A percentile compares a stretch with the other conserved stretches of the same genome.
phyloP scores from a whole-genome alignment of 2,797 vertebrate species.

The Gila robusta region DNA sequence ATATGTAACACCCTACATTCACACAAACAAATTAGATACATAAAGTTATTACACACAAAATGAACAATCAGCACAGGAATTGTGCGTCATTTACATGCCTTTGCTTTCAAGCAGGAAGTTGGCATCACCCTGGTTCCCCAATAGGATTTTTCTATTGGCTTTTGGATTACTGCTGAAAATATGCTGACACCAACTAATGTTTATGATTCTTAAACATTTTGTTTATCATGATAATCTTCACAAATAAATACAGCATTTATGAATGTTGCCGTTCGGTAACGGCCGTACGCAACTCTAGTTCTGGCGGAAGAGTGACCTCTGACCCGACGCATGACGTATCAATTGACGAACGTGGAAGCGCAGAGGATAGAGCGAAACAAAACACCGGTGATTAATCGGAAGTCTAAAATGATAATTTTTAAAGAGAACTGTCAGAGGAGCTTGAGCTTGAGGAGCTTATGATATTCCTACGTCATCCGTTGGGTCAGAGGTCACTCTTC shows the following conservation, averaged over 20 bases:
- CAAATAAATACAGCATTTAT: not conserved
- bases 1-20: conserved; percentile 91
- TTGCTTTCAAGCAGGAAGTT: not conserved
- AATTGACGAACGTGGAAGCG: too few species aligned
- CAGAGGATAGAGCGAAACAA: too few species aligned
- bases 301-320: too few species aligned
- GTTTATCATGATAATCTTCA: not conserved
- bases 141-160: not conserved
- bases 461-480: too few species aligned
- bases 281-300: too few species aligned
- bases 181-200: not conserved
- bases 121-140: not conserved
- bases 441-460: too few species aligned
- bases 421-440: too few species aligned
- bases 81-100: not conserved
- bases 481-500: too few species aligned
- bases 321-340: too few species aligned
- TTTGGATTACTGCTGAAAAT: not conserved
- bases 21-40: conserved; percentile 1
- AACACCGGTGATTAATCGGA: too few species aligned
- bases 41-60: not conserved
- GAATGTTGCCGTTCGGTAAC: too few species aligned
- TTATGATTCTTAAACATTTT: not conserved
- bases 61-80: not conserved
- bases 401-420: too few species aligned